A percentile compares a stretch with the other conserved stretches of the same genome.
phyloP scores from a whole-genome alignment of 1,140 invertebrate genomes.

The Rhyacophila brunnea region DNA sequence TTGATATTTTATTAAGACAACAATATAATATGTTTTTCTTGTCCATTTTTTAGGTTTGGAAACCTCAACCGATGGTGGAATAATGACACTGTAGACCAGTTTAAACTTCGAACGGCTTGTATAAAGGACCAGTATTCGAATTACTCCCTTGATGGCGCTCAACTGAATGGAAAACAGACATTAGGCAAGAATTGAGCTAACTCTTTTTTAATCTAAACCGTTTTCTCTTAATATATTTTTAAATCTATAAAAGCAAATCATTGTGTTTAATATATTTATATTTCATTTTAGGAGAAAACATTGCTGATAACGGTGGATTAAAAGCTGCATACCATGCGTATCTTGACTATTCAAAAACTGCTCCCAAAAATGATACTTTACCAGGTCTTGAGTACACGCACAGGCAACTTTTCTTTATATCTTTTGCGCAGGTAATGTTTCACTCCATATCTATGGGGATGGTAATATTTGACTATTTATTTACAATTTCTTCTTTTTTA shows the following conservation, averaged over 20 bases:
- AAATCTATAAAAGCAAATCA: too few species aligned
- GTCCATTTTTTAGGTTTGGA: conserved; percentile 59
- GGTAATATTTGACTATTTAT: too few species aligned
- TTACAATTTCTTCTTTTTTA: too few species aligned
- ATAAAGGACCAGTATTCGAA: conserved; percentile 87
- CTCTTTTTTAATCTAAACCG: too few species aligned
- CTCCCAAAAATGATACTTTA: conserved; percentile 55
- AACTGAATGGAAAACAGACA: conserved; percentile 76
- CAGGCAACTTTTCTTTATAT: conserved; percentile 88
- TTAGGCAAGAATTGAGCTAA: too few species aligned
- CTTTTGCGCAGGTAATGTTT: conserved; percentile 90
- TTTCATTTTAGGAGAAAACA: conserved; percentile 74
- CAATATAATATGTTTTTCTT: not conserved
- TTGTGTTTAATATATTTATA: too few species aligned
- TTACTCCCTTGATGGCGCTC: conserved; percentile 66
- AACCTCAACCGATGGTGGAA: conserved; percentile 99
- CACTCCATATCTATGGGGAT: too few species aligned
- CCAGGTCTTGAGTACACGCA: conserved; percentile 83
- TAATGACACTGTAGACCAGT: conserved; percentile 84
- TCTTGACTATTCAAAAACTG: conserved; percentile 55
- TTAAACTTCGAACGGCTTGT: conserved; percentile 87
- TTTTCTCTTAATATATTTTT: too few species aligned
- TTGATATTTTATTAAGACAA: too few species aligned
- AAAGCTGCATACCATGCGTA: conserved; percentile 91
- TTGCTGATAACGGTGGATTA: conserved; percentile 91